phyloP scores from a whole-genome alignment of 2,797 vertebrate species.

The Anas acuta region DNA sequence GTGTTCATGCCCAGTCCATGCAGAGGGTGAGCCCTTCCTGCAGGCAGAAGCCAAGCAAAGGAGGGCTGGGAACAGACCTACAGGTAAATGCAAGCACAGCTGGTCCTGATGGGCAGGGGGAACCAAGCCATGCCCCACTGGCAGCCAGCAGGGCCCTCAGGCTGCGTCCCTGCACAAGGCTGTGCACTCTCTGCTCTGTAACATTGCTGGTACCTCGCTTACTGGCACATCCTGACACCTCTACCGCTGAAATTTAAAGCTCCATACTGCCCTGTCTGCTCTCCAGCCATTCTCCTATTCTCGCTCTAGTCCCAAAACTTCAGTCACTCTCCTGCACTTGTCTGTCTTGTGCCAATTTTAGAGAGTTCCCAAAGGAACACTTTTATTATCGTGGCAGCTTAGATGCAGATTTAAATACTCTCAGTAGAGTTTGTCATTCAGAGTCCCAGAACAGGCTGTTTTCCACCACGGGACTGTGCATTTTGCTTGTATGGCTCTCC shows the following conservation, averaged over 20 bases:
- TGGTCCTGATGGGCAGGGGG: accelerated
- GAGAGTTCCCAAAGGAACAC: not conserved
- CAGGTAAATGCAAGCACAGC: not conserved
- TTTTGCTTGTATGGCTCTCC: not conserved
- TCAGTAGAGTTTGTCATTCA: not conserved
- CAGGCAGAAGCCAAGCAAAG: not conserved
- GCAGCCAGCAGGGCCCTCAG: not conserved
- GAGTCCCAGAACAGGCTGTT: not conserved
- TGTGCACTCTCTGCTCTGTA: not conserved
- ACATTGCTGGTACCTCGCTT: not conserved
- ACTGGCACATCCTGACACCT: not conserved
- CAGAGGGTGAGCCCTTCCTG: not conserved
- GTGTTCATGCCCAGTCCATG: not conserved
- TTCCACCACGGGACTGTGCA: not conserved
- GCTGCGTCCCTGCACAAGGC: not conserved
- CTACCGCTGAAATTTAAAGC: not conserved
- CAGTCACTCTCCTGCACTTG: not conserved
- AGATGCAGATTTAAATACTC: not conserved
- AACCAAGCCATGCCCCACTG: not conserved
- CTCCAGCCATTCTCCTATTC: not conserved
- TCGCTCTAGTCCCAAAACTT: not conserved
- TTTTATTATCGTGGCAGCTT: not conserved
- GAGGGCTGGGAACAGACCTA: not conserved
- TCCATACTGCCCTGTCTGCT: not conserved
- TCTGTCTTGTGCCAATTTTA: not conserved